Evolutionary conservation across 1,140 invertebrate species (phyloP).

Genomic region (Anoplophora glabripennis): DNA sequence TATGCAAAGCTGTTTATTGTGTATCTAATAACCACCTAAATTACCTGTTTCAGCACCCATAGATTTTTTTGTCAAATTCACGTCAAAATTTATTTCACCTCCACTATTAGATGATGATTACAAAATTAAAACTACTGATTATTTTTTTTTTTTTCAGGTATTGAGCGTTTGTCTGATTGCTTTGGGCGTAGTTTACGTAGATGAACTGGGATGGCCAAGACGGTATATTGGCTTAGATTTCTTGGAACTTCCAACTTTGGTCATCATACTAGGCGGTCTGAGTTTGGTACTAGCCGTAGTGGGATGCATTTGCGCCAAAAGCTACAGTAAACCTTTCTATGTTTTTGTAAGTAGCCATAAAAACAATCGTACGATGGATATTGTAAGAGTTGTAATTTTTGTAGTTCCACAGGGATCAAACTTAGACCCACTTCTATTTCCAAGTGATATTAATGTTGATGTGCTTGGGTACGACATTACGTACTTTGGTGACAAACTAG

Average conservation of each 20-base stretch:
- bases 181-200: conserved; percentile 22
- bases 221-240: conserved; percentile 26
- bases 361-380: background rate
- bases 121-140: background rate
- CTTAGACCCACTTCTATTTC: no score
- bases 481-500: no score
- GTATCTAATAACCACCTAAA: no score
- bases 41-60: no score
- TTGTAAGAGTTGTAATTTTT: no score
- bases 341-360: conserved; percentile 16
- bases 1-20: no score
- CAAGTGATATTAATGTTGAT: no score
- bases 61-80: background rate
- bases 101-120: background rate
- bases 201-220: conserved; percentile 21
- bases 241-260: conserved; percentile 23
- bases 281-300: conserved; percentile 24
- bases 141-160: conserved; percentile 22
- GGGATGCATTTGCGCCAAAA: conserved; percentile 28
- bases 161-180: conserved; percentile 30
- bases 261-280: conserved; percentile 27
- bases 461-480: no score
- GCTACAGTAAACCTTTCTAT: conserved; percentile 17
- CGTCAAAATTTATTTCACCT: background rate
- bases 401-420: no score